Evolutionary conservation across 2,888 invertebrate species (phyloP).

Genomic region (Meghimatium bilineatum): DNA sequence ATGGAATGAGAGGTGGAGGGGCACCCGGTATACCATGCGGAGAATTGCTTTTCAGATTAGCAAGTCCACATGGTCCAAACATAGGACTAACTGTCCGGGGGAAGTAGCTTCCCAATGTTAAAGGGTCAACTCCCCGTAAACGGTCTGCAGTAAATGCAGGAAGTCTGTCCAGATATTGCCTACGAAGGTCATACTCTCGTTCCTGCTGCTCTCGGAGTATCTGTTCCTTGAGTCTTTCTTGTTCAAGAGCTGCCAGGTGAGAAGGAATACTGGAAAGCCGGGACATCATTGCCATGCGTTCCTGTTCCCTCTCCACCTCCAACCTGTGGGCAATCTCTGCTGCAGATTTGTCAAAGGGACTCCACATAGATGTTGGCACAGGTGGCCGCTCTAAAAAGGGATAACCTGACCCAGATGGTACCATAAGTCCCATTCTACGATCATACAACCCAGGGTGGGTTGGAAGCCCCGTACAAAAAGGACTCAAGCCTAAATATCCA

Average conservation of each 20-base stretch:
- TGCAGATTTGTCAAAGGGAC: conserved; percentile 64
- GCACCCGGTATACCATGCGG: conserved; percentile 64
- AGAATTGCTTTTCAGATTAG: conserved; percentile 61
- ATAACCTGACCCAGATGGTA: conserved; percentile 54
- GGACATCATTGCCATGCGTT: conserved; percentile 59
- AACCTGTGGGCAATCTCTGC: conserved; percentile 58
- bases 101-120: conserved; percentile 53
- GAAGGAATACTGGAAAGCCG: conserved; percentile 55
- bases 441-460: conserved; percentile 36
- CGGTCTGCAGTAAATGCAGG: conserved; percentile 55
- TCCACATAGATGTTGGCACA: conserved; percentile 61
- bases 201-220: conserved; percentile 54
- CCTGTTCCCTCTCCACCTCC: conserved; percentile 58
- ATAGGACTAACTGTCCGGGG: conserved; percentile 66
- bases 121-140: conserved; percentile 42
- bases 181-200: conserved; percentile 54
- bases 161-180: conserved; percentile 65
- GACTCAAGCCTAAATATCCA: conserved; percentile 54
- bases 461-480: conserved; percentile 38
- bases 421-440: conserved; percentile 56
- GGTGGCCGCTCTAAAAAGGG: conserved; percentile 60
- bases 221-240: conserved; percentile 64
- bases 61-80: conserved; percentile 55
- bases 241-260: conserved; percentile 58
- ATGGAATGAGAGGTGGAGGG: conserved; percentile 70